Evolutionary conservation across 2,888 invertebrate genomes (phyloP).

Genomic region (Blastobasis lacticolella): DNA sequence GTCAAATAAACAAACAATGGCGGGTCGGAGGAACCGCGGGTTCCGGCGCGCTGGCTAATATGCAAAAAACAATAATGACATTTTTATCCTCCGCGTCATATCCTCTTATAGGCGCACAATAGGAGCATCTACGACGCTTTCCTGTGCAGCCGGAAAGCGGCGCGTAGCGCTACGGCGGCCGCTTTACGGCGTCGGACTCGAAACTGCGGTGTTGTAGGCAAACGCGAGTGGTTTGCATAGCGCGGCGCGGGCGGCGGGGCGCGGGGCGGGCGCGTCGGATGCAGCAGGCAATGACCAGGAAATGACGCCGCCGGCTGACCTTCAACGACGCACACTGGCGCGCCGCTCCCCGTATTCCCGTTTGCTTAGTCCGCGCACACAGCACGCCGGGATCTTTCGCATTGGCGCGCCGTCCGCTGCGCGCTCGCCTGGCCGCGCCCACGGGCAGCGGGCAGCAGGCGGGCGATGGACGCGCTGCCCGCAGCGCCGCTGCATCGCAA

Average conservation of each 20-base stretch:
- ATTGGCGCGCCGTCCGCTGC: neutral
- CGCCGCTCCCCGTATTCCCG: slow-evolving; percentile 32
- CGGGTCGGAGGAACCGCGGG: neutral
- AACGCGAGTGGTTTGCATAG: neutral
- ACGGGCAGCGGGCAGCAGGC: neutral
- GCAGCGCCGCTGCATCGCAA: too few species aligned
- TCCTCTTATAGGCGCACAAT: slow-evolving; percentile 41
- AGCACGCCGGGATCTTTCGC: neutral
- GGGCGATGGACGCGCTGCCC: neutral
- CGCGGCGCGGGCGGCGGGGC: slow-evolving; percentile 23
- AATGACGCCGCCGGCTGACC: slow-evolving; percentile 71
- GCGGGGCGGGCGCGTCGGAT: slow-evolving; percentile 32
- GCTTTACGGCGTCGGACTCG: neutral
- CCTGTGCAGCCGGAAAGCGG: slow-evolving; percentile 62
- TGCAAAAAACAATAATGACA: slow-evolving; percentile 25
- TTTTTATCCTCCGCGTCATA: slow-evolving; percentile 28
- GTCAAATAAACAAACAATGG: neutral
- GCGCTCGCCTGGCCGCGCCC: neutral
- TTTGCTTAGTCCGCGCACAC: slow-evolving; percentile 8
- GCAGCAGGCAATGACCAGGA: slow-evolving; percentile 69
- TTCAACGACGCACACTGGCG: slow-evolving; percentile 37
- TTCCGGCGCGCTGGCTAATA: neutral
- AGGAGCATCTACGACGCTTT: slow-evolving; percentile 40
- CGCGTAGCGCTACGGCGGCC: slow-evolving; percentile 17
- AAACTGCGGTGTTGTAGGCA: slow-evolving; percentile 1